A percentile compares a stretch with the other conserved stretches of the same genome.
Conservation (phyloP, 2,113 vertebrate genomes). For the Brevimyrus niger region DNA sequence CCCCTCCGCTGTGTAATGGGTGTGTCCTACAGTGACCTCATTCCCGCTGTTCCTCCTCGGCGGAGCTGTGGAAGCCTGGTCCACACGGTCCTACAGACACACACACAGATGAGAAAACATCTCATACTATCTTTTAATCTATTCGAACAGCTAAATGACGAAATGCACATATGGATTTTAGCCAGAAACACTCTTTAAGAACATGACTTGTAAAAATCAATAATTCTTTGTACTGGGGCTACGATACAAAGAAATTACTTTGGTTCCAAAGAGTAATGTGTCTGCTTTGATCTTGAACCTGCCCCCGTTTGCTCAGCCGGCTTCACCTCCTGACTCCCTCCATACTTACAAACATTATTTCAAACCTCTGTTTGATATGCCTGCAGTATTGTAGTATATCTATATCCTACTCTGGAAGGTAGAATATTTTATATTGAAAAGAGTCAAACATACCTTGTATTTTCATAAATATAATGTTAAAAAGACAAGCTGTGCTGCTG, state of each 20-base stretch:
- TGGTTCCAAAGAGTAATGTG: background rate
- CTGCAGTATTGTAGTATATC: background rate
- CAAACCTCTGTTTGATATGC: background rate
- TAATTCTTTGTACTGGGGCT: background rate
- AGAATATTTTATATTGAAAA: background rate
- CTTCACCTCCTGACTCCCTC: background rate
- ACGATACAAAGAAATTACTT: background rate
- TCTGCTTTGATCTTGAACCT: background rate
- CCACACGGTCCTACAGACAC: background rate
- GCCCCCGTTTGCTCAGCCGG: rapidly evolving
- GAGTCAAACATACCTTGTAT: background rate
- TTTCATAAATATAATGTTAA: background rate
- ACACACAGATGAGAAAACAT: background rate
- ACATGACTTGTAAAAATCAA: background rate
- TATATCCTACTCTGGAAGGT: background rate
- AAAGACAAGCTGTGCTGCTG: background rate
- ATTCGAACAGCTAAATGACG: background rate
- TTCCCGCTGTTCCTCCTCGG: background rate
- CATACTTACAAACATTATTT: background rate
- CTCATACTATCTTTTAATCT: background rate
- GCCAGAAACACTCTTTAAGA: background rate
- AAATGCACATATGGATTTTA: background rate
- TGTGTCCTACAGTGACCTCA: background rate
- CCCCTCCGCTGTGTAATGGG: background rate
- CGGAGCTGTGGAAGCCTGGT: background rate